Percentiles rank a stretch among this genome's conserved stretches.
These are phyloP conservation scores for Heliconius melpomene DNA, from an alignment of 1,140 invertebrate species.

Conservation along the genomic window DNA sequence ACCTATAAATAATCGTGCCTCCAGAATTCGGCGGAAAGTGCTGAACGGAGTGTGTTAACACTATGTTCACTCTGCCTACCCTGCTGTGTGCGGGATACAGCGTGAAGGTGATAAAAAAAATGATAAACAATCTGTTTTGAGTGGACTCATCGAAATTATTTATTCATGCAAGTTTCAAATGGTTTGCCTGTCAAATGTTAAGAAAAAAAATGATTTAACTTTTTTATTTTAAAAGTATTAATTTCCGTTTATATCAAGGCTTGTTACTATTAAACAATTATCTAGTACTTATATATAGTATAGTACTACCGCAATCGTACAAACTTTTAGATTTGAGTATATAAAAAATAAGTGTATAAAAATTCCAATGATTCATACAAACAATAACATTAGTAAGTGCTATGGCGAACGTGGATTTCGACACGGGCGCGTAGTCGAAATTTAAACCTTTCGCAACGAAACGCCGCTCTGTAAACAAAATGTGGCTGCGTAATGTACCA, in stretches of 20 bases:
- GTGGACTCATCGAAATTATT: neutral
- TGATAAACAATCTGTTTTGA: neutral
- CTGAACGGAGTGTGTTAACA: too few relatives aligned
- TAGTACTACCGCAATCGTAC: neutral
- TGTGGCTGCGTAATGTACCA: neutral
- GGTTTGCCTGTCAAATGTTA: neutral
- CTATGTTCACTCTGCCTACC: too few relatives aligned
- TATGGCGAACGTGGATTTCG: constrained; percentile 23
- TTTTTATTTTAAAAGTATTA: too few relatives aligned
- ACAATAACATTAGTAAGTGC: constrained; percentile 17
- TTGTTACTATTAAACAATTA: too few relatives aligned
- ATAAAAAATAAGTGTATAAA: constrained; percentile 7
- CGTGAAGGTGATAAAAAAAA: too few relatives aligned
- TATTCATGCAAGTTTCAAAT: neutral
- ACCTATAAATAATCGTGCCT: neutral
- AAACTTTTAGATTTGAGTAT: neutral
- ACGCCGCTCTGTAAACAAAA: constrained; percentile 25
- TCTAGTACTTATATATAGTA: too few relatives aligned
- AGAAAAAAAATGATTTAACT: neutral
- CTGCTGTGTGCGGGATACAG: too few relatives aligned
- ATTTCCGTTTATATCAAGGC: too few relatives aligned
- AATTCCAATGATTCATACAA: constrained; percentile 12
- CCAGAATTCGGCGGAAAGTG: too few relatives aligned
- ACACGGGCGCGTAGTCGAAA: constrained; percentile 21
- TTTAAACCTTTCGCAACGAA: constrained; percentile 28